Evolutionary conservation across 1,140 invertebrate species (phyloP), one percentile per base, ranked within the genome.

Genomic region (Brachionus koreanus): DNA sequence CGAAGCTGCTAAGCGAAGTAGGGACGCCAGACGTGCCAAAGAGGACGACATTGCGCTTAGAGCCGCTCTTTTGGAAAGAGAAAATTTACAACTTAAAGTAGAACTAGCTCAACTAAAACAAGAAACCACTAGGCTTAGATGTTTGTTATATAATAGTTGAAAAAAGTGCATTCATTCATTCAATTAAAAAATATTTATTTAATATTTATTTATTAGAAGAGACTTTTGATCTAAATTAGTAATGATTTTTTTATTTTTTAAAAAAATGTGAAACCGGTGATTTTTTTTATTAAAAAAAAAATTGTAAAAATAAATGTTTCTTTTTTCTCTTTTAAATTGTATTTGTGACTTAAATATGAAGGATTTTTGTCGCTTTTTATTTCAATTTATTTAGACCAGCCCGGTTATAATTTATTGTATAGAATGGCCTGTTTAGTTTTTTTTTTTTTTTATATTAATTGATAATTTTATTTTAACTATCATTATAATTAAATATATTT

Each of bases 41-140:
- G 96, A 98, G 86, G 94, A 97, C 82, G 93, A 95, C 85, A 93
- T 97, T 16, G 94, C 95, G 0, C 93, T 97, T 39, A 89, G 94
- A 76, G 93, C 94, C 0, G 92, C 93, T 0, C 95, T 92, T 83
- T 89, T 98, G 3, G 94, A 97, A 88, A 91, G 93, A 63, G 93
- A 95, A 88, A 93, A 94, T 84, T 85, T 91, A 1, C 91, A 90
- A 86, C 86, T 94, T 25, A 90, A 91, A 33, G 90, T 90, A 79
- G 90, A 93, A 86, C 84, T 93, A 0, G 90, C 91, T 1, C 88
- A 91, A 3, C 69, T 91, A 23, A 90, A 90, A 86, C 90, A 89
- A 43, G 92, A 93, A 86, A 91, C 91, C 61, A 85, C 85, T 12
- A 49, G 85, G 2, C 65, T 83, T 35, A 61, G 57, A 76, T 75